Conservation (phyloP, 2,888 invertebrate species). For the Melinaea menophilus region DNA sequence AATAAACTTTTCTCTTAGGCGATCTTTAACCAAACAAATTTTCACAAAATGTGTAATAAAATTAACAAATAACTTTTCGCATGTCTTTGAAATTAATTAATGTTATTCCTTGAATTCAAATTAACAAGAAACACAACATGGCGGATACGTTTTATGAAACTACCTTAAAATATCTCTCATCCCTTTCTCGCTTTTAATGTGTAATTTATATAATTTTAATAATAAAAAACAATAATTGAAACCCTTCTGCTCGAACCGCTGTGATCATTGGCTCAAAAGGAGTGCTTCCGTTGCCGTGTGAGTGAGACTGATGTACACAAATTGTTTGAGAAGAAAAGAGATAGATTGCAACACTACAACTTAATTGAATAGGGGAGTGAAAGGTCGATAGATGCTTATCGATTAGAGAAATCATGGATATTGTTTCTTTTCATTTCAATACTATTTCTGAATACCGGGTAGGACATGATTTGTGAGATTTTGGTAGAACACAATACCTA, state of each 20-base stretch:
- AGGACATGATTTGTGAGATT: too few species aligned
- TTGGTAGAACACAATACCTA: too few species aligned
- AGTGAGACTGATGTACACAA: constrained; percentile 39
- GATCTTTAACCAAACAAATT: too few species aligned
- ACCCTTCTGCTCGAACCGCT: constrained; percentile 46
- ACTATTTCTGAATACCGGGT: too few species aligned
- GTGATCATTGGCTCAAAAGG: constrained; percentile 65
- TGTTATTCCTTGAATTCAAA: neutral
- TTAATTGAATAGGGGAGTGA: constrained; percentile 64
- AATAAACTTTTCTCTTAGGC: too few species aligned
- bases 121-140: neutral
- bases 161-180: neutral
- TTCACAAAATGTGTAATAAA: too few species aligned
- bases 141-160: neutral
- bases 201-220: constrained; percentile 25
- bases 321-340: constrained; percentile 35
- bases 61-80: too few species aligned
- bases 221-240: constrained; percentile 33
- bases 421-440: too few species aligned
- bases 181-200: constrained; percentile 1
- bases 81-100: neutral
- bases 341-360: constrained; percentile 52
- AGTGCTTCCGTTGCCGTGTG: constrained; percentile 61
- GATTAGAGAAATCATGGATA: constrained; percentile 19
- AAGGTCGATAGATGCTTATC: constrained; percentile 38